Evolutionary conservation across 2,888 invertebrate genomes (phyloP), one percentile per base, ranked within the genome.

Genomic region (Scrobipalpa costella): DNA sequence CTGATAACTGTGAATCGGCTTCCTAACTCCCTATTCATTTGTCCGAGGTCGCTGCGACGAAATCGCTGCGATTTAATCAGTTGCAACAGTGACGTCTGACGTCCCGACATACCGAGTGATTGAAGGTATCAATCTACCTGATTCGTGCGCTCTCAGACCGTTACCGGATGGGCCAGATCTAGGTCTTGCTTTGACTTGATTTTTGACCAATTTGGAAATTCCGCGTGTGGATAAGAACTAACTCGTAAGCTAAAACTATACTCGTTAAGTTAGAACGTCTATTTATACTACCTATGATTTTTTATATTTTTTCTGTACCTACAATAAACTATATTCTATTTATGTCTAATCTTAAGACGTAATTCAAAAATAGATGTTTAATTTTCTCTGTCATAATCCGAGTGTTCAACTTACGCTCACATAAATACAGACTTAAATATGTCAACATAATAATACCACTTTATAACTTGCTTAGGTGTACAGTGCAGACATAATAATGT

Each of bases 11-110:
- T 83, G 68, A 65, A 67, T 68, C 65, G 68, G 69, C 63, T n/a
- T n/a, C n/a, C n/a, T n/a, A n/a, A n/a, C n/a, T n/a, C n/a, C n/a
- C n/a, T n/a, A n/a, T n/a, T n/a, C 62, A 64, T 69, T 63, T 68
- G 69, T 66, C 68, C 19, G 64, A 65, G 70, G 71, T 73, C 71
- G 72, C 65, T 68, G 77, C 80, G 84, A 85, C 81, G 81, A 84
- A 84, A 83, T 84, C 86, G 85, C 89, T 86, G 87, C 88, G 88
- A 90, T 90, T 86, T 84, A 90, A 90, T 91, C 90, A 88, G 87
- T 82, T 84, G 83, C 77, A 78, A 77, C 82, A 80, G 78, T 76
- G 85, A 82, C 79, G 84, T 85, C 83, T 80, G 86, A 85, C 84
- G 83, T 82, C 80, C 77, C 75, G 75, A 61, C 61, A 49, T 15